A percentile compares a stretch with the other conserved stretches of the same genome.
These are phyloP conservation scores for Momotus momota DNA, from an alignment of 2,797 vertebrate species.

Conservation along the genomic window DNA sequence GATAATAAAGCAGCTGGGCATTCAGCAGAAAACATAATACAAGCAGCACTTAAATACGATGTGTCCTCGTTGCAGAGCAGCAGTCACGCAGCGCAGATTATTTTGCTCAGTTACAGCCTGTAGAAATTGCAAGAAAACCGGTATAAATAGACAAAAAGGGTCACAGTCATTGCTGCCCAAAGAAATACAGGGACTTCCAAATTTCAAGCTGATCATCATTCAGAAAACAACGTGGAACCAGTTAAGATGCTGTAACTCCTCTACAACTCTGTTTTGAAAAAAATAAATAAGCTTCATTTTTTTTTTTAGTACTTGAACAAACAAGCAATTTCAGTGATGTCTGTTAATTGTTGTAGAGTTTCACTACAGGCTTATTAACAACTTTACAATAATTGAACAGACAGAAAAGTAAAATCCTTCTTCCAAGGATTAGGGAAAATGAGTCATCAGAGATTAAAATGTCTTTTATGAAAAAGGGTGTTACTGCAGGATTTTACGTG, in stretches of 20 bases:
- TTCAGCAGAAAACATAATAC: not conserved
- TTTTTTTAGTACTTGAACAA: not conserved
- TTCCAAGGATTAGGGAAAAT: not conserved
- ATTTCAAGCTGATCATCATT: not conserved
- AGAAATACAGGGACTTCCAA: not conserved
- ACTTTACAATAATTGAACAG: not conserved
- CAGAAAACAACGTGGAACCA: not conserved
- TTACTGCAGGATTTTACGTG: not conserved
- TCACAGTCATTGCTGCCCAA: rapidly evolving
- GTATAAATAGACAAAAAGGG: not conserved
- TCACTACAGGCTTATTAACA: not conserved
- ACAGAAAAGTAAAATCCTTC: not conserved
- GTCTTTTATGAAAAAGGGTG: not conserved
- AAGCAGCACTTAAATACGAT: not conserved
- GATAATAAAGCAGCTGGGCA: not conserved
- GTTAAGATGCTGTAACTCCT: not conserved
- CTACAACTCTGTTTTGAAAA: not conserved
- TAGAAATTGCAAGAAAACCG: not conserved
- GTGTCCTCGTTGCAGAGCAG: not conserved
- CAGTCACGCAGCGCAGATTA: not conserved
- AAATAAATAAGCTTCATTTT: not conserved
- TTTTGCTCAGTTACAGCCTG: not conserved
- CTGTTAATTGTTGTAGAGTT: not conserved
- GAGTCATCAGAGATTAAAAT: not conserved
- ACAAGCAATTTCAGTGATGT: not conserved